A percentile compares a stretch with the other conserved stretches of the same genome.
These are phyloP conservation scores for Deilephila elpenor DNA, from an alignment of 2,888 invertebrate species.

Conservation along the genomic window DNA sequence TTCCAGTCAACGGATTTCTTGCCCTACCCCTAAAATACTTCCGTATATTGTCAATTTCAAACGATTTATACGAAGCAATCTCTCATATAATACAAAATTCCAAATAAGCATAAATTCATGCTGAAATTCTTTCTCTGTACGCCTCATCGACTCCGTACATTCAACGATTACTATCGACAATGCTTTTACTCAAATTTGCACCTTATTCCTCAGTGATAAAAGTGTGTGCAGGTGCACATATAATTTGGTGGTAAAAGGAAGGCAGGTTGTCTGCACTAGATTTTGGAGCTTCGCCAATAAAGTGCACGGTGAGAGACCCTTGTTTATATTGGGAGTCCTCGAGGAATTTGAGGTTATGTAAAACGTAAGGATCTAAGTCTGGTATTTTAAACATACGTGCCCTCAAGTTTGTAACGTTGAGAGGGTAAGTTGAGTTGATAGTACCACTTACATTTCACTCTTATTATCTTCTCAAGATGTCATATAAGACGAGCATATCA, in stretches of 20 bases:
- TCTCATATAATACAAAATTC: not conserved
- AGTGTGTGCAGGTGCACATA: not conserved
- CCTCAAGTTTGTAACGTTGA: too few species aligned
- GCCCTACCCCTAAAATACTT: not conserved
- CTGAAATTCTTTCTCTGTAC: conserved; percentile 14
- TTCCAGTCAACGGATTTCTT: not conserved
- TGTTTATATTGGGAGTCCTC: conserved; percentile 8
- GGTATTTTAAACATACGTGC: not conserved
- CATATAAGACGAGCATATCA: too few species aligned
- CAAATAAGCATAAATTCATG: conserved; percentile 14
- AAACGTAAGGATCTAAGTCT: not conserved
- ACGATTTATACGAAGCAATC: not conserved
- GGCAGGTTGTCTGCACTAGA: conserved; percentile 5
- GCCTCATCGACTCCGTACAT: conserved; percentile 25
- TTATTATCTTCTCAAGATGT: too few species aligned
- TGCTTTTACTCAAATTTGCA: not conserved
- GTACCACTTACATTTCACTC: too few species aligned
- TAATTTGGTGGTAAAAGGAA: not conserved
- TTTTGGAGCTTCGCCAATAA: conserved; percentile 21
- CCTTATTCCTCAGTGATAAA: not conserved
- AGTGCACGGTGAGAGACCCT: conserved; percentile 3
- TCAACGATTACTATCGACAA: conserved; percentile 1
- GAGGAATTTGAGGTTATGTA: conserved; percentile 1
- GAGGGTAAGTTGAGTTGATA: too few species aligned
- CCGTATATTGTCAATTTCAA: not conserved